Base-by-base conservation (phyloP, 1,140 invertebrate genomes). In the Drosophila arizonae region DNA sequence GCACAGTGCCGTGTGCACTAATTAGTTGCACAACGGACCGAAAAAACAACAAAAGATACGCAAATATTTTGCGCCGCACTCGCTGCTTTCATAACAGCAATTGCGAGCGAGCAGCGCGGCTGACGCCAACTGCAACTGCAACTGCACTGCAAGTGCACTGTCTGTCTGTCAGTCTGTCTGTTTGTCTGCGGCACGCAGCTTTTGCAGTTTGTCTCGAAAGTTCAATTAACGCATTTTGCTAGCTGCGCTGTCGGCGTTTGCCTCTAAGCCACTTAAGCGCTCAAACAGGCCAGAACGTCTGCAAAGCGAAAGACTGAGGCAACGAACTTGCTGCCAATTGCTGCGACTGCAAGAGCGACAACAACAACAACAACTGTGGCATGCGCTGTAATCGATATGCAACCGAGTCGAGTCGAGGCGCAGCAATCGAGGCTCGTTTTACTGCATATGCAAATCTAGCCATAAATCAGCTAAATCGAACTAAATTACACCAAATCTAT, bases 21-120 rank as follows among this genome's bases (percentile, higher is more conserved):
- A 87, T 87, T 87, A 87, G 82, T 87, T 87, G 82, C 82, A 87
- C 82, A 87, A 87, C 82, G 88, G 82, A 87, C 79, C 82, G 84
- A 87, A 87, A 87, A 88, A 87, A 86, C 65, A 86, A 86, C 78
- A 87, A 86, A 82, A 87, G 76, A 89, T 87, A 87, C 84, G 84
- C 84, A 87, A 89, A 87, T 89, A 87, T 88, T 82, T 62, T 66
- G 61, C 63, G 64, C 56, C 52, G 72, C 66, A 63, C 57, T 52
- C 57, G 57, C 63, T 61, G 64, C 65, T 79, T 88, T 86, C 76
- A 86, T 86, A 86, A 88, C 73, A 63, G 63, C 36, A 60, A 68
- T 52, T 41, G 67, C 64, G 13, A 61, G 51, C 50, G 30, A 26
- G 65, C 21, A 33, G 65, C 73, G 13, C 24, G 30, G 28, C 28